Evolutionary conservation across 1,140 invertebrate species (phyloP).

Genomic region (Dryas iulia): DNA sequence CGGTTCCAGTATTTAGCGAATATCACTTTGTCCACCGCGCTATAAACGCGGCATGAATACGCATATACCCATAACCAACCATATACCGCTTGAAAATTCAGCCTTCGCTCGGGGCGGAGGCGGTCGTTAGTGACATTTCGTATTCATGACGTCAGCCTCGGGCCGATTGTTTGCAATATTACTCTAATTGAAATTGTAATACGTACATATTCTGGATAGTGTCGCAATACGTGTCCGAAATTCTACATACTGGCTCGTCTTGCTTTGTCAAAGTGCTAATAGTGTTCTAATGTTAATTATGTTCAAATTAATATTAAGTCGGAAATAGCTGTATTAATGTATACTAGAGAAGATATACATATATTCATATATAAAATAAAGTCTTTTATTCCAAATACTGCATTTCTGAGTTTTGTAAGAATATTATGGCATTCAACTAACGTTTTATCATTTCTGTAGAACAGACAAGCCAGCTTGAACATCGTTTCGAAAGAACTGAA

Average conservation of each 20-base stretch:
- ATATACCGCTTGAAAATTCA: slow-evolving; percentile 64
- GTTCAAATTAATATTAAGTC: background rate
- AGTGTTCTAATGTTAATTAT: background rate
- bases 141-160: slow-evolving; percentile 75
- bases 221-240: slow-evolving; percentile 45
- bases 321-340: no score
- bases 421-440: no score
- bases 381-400: no score
- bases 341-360: no score
- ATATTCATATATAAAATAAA: no score
- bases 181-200: slow-evolving; percentile 78
- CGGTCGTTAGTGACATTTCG: slow-evolving; percentile 78
- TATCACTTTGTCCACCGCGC: slow-evolving; percentile 26
- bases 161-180: slow-evolving; percentile 79
- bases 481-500: no score
- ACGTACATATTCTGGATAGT: slow-evolving; percentile 61
- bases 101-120: slow-evolving; percentile 48
- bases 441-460: no score
- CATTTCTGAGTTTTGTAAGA: no score
- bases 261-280: slow-evolving; percentile 13
- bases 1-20: slow-evolving; percentile 16
- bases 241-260: slow-evolving; percentile 36
- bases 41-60: slow-evolving; percentile 22
- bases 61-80: slow-evolving; percentile 4
- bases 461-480: no score